These are phyloP conservation scores for Corella eumyota DNA, from an alignment of 23 tunicate genomes.

Conservation along the genomic window DNA sequence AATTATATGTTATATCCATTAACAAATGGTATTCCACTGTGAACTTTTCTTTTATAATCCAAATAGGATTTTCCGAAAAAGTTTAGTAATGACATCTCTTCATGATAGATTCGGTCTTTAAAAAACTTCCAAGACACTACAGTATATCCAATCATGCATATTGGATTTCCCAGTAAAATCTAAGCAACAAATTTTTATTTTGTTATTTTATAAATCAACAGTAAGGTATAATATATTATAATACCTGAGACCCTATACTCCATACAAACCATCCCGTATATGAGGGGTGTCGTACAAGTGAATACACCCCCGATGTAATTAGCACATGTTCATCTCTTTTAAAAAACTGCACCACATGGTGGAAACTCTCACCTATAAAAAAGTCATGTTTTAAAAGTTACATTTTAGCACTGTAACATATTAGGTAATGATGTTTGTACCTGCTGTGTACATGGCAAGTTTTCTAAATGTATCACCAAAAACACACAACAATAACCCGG, in stretches of 20 bases:
- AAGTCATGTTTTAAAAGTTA: too few relatives aligned
- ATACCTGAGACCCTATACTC: slow-evolving; percentile 85
- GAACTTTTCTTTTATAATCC: slow-evolving; percentile 58
- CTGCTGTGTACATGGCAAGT: slow-evolving; percentile 85
- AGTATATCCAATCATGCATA: slow-evolving; percentile 61
- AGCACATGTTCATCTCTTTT: slow-evolving; percentile 54
- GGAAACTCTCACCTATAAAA: slow-evolving; percentile 50
- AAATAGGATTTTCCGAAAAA: slow-evolving; percentile 65
- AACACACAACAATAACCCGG: slow-evolving; percentile 46
- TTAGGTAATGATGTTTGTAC: too few relatives aligned
- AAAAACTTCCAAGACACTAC: slow-evolving; percentile 82
- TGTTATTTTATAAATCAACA: neutral
- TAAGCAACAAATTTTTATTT: slow-evolving; percentile 8
- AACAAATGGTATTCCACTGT: slow-evolving; percentile 87
- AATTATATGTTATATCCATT: slow-evolving; percentile 29
- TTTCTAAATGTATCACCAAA: slow-evolving; percentile 55
- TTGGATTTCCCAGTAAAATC: slow-evolving; percentile 68
- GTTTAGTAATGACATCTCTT: slow-evolving; percentile 49
- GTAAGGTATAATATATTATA: neutral
- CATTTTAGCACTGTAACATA: too few relatives aligned
- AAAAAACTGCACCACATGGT: slow-evolving; percentile 54
- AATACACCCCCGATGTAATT: slow-evolving; percentile 70
- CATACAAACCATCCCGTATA: slow-evolving; percentile 95
- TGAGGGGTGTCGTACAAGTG: slow-evolving; percentile 76
- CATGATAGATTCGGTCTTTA: slow-evolving; percentile 61